Base-by-base conservation (phyloP, 2,797 vertebrate species). In the Setipinna tenuifilis region DNA sequence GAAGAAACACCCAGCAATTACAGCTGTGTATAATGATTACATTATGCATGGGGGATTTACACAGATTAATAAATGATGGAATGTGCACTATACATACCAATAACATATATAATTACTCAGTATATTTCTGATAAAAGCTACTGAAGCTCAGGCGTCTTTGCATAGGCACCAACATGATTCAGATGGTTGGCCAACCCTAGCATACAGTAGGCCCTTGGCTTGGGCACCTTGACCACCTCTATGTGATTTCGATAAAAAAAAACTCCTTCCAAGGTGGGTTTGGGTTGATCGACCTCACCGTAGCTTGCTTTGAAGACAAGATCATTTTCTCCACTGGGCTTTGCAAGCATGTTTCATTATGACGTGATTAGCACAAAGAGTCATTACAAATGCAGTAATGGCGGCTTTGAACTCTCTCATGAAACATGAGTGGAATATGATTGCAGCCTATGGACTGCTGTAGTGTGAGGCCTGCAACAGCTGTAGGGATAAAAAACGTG, bases 231-330 rank as follows among this genome's bases (percentile, higher is more conserved):
- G 68, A 35, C 68, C 68, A 75, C 28, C 28, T 75, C 25, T 3
- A 78, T 41, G 14, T 19, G 71, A 35, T 17, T 35, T 75, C 0
- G 28, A 41, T 41, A 75, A 17, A 12, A 75, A 17, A 12, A 41
- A 2, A 75, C 68, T 21, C 19, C 71, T 5, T 21, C 68, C 68
- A 41, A 10, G 6, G 71, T 31, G 0, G 7, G 31, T 6, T 21
- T 5, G 16, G 16, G 35, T 21, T 78, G 68, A 35, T 75, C 71
- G 41, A 2, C 21, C 71, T 78, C 31, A 2, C 6, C 35, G 41
- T 4, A 44, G 35, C 41, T 83, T 82, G 92, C 94, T 95, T 96
- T 96, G 94, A 96, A 96, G 93, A 94, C 83, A 65, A 83, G 88
- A 90, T 91, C 86, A 93, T 93, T 94, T 94, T 93, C 90, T 90